These are phyloP conservation scores for pig (Sus scrofa) DNA, from an alignment of 2,113 vertebrate species.

Conservation along the genomic window T2T-Sscrofa CM000830.6:124645001-124645500, in stretches of 20 bases:
- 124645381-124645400: neutral
- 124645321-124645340: neutral
- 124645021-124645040: neutral
- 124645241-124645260: neutral
- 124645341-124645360: neutral
- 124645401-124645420: neutral
- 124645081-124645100: constrained; percentile 20
- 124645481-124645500: neutral
- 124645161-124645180: neutral
- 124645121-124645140: constrained; percentile 52
- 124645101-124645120: neutral
- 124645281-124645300: neutral
- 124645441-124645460: neutral
- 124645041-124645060: constrained; percentile 23
- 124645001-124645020: neutral
- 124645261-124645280: neutral
- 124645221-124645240: neutral
- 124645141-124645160: neutral
- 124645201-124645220: neutral
- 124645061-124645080: constrained; percentile 52
- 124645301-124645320: neutral
- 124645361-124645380: neutral
- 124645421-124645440: neutral
- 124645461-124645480: neutral
- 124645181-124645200: neutral